phyloP scores from a whole-genome alignment of 1,140 invertebrate genomes.

The Octopus sinensis region DNA sequence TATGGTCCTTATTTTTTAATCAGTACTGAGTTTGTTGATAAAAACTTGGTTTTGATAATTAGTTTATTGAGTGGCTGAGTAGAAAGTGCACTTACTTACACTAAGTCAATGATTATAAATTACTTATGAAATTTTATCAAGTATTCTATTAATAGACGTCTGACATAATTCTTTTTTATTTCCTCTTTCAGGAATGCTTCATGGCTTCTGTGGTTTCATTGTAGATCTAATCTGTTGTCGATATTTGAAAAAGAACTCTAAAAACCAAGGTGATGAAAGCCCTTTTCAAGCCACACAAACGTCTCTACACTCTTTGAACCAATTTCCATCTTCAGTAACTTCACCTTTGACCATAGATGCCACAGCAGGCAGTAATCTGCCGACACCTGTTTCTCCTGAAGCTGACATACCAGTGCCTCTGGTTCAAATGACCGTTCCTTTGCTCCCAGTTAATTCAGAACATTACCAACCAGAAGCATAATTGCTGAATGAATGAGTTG shows the following conservation, averaged over 20 bases:
- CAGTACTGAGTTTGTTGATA: neutral
- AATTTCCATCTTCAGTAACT: too few species aligned
- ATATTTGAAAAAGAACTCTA: constrained; percentile 9
- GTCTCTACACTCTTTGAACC: too few species aligned
- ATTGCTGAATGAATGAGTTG: too few species aligned
- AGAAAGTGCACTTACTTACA: neutral
- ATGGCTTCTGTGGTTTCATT: constrained; percentile 37
- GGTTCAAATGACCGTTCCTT: too few species aligned
- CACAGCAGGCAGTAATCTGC: too few species aligned
- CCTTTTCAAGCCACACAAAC: too few species aligned
- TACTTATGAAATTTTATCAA: neutral
- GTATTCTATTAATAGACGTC: neutral
- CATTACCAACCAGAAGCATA: too few species aligned
- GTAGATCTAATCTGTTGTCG: constrained; percentile 46
- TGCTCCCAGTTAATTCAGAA: too few species aligned
- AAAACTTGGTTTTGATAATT: neutral
- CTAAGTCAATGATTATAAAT: neutral
- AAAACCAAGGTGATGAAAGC: too few species aligned
- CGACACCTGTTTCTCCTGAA: too few species aligned
- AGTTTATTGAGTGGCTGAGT: neutral
- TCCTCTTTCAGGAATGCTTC: constrained; percentile 41
- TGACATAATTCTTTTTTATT: constrained; percentile 2
- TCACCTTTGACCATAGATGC: too few species aligned
- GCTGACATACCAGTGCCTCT: too few species aligned
- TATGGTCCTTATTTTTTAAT: neutral